These are phyloP conservation scores for Lordiphosa collinella DNA, from an alignment of 1,140 invertebrate species.

Conservation along the genomic window DNA sequence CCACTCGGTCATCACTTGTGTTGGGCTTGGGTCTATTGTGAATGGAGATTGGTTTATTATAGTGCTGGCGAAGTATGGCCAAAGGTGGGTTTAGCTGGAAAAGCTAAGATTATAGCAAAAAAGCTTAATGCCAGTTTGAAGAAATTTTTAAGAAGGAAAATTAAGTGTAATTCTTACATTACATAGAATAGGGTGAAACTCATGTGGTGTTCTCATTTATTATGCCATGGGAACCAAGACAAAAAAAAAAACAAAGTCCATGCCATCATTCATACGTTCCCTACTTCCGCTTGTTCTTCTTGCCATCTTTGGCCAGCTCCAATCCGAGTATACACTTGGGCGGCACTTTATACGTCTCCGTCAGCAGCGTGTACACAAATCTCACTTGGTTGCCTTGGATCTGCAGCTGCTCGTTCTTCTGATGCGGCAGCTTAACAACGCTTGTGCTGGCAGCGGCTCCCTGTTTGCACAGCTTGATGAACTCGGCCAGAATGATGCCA, in stretches of 20 bases:
- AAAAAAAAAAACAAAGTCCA: not conserved
- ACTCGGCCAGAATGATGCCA: conserved; percentile 88
- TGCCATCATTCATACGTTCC: no score
- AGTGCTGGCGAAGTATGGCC: no score
- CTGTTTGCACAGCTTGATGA: conserved; percentile 91
- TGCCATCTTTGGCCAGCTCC: conserved; percentile 84
- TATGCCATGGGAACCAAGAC: conserved; percentile 1
- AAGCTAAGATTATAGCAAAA: no score
- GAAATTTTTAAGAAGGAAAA: no score
- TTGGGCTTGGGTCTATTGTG: no score
- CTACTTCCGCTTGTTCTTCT: conserved; percentile 79
- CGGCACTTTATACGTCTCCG: conserved; percentile 85
- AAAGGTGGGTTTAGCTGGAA: no score
- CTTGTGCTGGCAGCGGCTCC: conserved; percentile 92
- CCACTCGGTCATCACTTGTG: no score
- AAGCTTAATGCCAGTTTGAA: no score
- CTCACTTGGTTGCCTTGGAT: conserved; percentile 95
- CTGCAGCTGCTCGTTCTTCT: conserved; percentile 89
- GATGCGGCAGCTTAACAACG: conserved; percentile 87
- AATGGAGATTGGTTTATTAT: no score
- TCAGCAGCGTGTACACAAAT: conserved; percentile 87
- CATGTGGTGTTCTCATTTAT: conserved; percentile 13
- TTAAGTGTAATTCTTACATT: no score
- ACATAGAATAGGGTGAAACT: not conserved
- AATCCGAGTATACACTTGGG: conserved; percentile 84